Conservation (phyloP, 2,797 vertebrate species). For the Channallabes apus region DNA sequence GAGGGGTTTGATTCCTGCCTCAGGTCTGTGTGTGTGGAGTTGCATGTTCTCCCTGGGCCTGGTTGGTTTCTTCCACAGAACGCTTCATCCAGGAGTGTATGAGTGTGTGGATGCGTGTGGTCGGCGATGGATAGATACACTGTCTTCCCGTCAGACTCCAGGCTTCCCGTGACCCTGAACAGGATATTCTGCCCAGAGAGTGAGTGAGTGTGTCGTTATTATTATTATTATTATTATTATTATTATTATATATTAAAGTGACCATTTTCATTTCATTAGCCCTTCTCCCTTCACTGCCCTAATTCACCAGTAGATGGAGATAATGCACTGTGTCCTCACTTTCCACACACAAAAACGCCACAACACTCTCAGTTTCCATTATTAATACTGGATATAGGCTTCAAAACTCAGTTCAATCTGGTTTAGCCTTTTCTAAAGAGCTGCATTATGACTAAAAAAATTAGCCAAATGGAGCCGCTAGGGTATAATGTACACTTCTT, state of each 20-base stretch:
- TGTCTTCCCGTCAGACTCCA: too few relatives aligned
- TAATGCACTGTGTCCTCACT: constrained; percentile 43
- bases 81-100: too few relatives aligned
- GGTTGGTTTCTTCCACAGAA: too few relatives aligned
- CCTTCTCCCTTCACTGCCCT: neutral
- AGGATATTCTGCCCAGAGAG: too few relatives aligned
- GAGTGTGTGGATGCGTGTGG: too few relatives aligned
- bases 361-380: constrained; percentile 23
- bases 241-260: neutral
- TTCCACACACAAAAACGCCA: constrained; percentile 39
- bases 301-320: constrained; percentile 56
- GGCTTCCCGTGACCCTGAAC: too few relatives aligned
- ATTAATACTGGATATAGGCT: neutral
- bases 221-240: too few relatives aligned
- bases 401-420: neutral
- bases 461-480: neutral
- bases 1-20: too few relatives aligned
- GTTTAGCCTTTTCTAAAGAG: constrained; percentile 16
- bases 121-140: too few relatives aligned
- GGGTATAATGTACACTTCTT: neutral
- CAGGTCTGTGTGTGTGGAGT: too few relatives aligned
- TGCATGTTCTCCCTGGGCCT: too few relatives aligned
- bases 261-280: neutral
- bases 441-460: constrained; percentile 4
- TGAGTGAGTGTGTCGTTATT: too few relatives aligned